Conservation (phyloP, 2,888 invertebrate genomes). For the Hartigia nigra region DNA sequence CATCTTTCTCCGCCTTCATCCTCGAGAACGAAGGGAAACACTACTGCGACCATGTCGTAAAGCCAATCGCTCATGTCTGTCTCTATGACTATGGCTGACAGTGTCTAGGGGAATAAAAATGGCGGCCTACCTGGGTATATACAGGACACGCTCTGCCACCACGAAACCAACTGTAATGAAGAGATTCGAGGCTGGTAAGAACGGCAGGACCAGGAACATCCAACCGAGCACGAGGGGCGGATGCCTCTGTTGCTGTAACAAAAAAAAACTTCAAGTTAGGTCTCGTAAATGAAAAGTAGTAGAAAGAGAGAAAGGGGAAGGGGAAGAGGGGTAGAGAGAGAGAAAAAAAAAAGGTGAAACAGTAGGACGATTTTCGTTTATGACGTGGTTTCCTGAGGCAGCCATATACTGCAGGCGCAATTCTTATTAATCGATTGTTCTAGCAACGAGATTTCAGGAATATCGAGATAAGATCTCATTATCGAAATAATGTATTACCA, state of each 20-base stretch:
- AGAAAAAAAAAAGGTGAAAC: no score
- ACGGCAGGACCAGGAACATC: conserved; percentile 82
- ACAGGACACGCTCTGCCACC: conserved; percentile 88
- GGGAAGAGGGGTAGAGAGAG: no score
- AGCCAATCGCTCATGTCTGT: not conserved
- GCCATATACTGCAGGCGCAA: no score
- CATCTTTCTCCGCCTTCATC: not conserved
- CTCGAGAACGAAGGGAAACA: not conserved
- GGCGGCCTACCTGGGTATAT: conserved; percentile 80
- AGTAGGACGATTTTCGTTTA: no score
- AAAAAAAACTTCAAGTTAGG: no score
- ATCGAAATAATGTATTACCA: no score
- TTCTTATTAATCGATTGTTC: no score
- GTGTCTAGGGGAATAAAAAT: not conserved
- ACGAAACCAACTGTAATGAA: conserved; percentile 85
- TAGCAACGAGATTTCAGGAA: no score
- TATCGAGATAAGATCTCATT: no score
- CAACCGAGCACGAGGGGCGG: conserved; percentile 77
- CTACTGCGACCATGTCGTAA: not conserved
- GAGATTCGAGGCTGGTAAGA: conserved; percentile 87
- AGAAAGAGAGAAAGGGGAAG: no score
- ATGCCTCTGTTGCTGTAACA: conserved; percentile 74
- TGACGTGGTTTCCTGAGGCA: no score
- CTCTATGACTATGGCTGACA: not conserved
- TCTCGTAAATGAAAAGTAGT: no score